These are phyloP conservation scores for Ophthalmolycus amberensis DNA, from an alignment of 2,113 vertebrate species.

Conservation along the genomic window DNA sequence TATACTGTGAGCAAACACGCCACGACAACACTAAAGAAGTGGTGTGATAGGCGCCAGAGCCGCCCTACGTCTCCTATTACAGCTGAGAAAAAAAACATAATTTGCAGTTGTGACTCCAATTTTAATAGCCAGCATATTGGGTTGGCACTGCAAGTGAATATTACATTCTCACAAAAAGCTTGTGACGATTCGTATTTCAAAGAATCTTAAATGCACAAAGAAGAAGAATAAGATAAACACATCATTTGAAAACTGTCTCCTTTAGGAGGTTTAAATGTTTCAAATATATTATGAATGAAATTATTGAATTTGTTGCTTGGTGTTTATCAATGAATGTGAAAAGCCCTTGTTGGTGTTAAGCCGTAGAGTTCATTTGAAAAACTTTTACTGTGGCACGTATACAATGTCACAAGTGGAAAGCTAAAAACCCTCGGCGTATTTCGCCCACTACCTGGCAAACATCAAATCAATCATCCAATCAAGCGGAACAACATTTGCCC, in stretches of 20 bases:
- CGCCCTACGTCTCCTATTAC: background rate
- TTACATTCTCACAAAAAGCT: conserved; percentile 11
- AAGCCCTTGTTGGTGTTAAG: background rate
- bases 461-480: conserved; percentile 62
- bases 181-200: conserved; percentile 6
- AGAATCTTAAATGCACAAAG: background rate
- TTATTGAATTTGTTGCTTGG: background rate
- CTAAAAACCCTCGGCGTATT: conserved; percentile 31
- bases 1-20: conserved; percentile 36
- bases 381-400: conserved; percentile 15
- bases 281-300: background rate
- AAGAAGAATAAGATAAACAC: background rate
- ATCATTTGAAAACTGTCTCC: background rate
- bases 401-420: conserved; percentile 24
- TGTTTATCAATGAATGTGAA: conserved; percentile 8
- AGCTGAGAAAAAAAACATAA: background rate
- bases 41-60: background rate
- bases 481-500: conserved; percentile 54
- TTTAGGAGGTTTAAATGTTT: background rate
- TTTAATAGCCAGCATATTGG: conserved; percentile 19
- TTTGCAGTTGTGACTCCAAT: background rate
- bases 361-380: conserved; percentile 29
- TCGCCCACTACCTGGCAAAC: conserved; percentile 29
- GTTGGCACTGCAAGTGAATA: conserved; percentile 11
- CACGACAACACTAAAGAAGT: conserved; percentile 7